phyloP scores from a whole-genome alignment of 2,797 vertebrate genomes.

The Phrynocephalus forsythii region DNA sequence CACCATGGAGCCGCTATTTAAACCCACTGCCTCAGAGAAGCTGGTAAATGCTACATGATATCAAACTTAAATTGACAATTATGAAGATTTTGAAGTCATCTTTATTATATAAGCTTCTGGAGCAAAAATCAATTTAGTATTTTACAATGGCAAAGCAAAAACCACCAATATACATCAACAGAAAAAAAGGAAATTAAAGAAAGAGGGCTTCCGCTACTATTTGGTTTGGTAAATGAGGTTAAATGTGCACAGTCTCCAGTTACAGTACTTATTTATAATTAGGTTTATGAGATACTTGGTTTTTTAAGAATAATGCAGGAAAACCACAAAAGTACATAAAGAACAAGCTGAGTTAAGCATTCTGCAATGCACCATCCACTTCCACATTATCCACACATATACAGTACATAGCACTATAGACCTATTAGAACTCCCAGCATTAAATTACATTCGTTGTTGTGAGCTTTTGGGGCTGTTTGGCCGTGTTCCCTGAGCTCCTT shows the following conservation, averaged over 20 bases:
- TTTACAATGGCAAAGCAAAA: constrained; percentile 65
- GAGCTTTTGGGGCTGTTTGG: no score
- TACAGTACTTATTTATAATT: constrained; percentile 39
- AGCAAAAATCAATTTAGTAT: constrained; percentile 67
- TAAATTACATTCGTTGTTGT: no score
- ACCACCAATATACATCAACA: constrained; percentile 48
- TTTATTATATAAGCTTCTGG: constrained; percentile 63
- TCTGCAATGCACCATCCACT: background rate
- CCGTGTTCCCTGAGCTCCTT: no score
- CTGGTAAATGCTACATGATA: constrained; percentile 48
- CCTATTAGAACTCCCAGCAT: background rate
- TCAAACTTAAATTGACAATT: constrained; percentile 64
- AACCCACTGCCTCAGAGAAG: constrained; percentile 42
- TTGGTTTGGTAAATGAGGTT: constrained; percentile 46
- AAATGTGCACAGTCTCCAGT: constrained; percentile 42
- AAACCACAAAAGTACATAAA: constrained; percentile 44
- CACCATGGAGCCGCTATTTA: constrained; percentile 52
- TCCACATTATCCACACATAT: background rate
- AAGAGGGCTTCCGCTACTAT: constrained; percentile 42
- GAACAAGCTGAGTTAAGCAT: constrained; percentile 29
- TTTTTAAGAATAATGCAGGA: constrained; percentile 45
- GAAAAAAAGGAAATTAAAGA: constrained; percentile 53
- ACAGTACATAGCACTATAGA: background rate
- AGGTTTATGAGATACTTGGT: constrained; percentile 45
- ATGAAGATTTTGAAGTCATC: constrained; percentile 57